These are phyloP conservation scores for Pycnomerus fuliginosus DNA, from an alignment of 2,888 invertebrate genomes.

Conservation along the genomic window DNA sequence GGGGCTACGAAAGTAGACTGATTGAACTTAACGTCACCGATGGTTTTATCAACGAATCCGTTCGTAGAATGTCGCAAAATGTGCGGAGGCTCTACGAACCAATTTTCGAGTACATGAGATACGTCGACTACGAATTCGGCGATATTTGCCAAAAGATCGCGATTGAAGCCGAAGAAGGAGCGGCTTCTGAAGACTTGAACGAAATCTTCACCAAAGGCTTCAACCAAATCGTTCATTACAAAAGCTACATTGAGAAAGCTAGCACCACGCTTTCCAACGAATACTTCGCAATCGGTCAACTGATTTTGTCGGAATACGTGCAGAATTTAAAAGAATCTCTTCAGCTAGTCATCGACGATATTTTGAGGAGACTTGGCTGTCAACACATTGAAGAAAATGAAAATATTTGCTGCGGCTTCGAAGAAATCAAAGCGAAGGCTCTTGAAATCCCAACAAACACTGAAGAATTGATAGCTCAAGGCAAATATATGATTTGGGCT, in stretches of 20 bases:
- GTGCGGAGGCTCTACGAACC: constrained; percentile 60
- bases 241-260: constrained; percentile 61
- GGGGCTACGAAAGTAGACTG: constrained; percentile 27
- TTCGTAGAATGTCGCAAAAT: constrained; percentile 56
- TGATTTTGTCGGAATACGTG: constrained; percentile 65
- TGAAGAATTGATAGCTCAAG: constrained; percentile 77
- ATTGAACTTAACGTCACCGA: constrained; percentile 42
- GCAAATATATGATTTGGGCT: constrained; percentile 74
- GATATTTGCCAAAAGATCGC: constrained; percentile 46
- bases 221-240: constrained; percentile 62
- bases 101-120: constrained; percentile 57
- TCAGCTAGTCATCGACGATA: constrained; percentile 59
- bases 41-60: constrained; percentile 52
- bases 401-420: constrained; percentile 70
- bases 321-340: constrained; percentile 61
- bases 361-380: constrained; percentile 63
- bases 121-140: constrained; percentile 58
- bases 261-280: constrained; percentile 65
- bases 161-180: not conserved
- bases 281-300: constrained; percentile 65
- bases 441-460: constrained; percentile 74
- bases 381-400: constrained; percentile 67
- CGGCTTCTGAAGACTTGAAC: constrained; percentile 50
- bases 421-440: constrained; percentile 67
- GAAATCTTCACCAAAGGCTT: constrained; percentile 62